Conservation (phyloP, 2,888 invertebrate species). For the Melipona bicolor region DNA sequence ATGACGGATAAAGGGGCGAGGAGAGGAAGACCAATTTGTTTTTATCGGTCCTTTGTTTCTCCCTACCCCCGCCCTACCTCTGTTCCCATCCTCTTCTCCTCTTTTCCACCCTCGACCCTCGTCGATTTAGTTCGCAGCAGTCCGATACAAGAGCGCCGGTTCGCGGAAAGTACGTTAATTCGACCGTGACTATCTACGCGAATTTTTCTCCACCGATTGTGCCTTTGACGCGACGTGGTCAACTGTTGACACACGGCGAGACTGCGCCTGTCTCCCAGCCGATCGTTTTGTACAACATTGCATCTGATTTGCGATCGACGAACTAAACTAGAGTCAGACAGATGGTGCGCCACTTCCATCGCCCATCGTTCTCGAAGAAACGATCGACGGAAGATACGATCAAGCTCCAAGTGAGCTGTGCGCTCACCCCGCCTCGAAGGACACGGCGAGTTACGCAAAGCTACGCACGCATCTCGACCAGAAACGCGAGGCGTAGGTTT, state of each 20-base stretch:
- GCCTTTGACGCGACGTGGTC: slow-evolving; percentile 57
- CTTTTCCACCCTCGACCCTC: slow-evolving; percentile 4
- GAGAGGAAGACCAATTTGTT: slow-evolving; percentile 70
- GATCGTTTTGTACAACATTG: slow-evolving; percentile 4
- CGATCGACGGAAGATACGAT: not conserved
- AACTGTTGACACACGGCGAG: slow-evolving; percentile 50
- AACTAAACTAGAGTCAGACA: not conserved
- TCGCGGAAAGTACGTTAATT: slow-evolving; percentile 72
- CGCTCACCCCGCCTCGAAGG: slow-evolving; percentile 14
- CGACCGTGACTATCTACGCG: slow-evolving; percentile 75
- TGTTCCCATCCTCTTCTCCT: not conserved
- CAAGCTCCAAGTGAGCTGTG: not conserved
- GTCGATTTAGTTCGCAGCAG: slow-evolving; percentile 44
- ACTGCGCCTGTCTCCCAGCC: slow-evolving; percentile 33
- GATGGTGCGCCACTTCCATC: not conserved
- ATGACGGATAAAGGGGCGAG: slow-evolving; percentile 53
- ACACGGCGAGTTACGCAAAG: slow-evolving; percentile 42
- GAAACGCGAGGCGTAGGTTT: slow-evolving; percentile 28
- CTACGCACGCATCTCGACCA: slow-evolving; percentile 7
- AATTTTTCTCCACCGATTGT: slow-evolving; percentile 67
- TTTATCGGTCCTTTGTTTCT: slow-evolving; percentile 73
- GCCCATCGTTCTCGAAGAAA: not conserved
- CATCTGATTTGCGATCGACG: not conserved
- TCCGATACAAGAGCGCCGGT: slow-evolving; percentile 41
- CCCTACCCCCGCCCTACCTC: slow-evolving; percentile 42